These are phyloP conservation scores for Erebia ligea DNA, from an alignment of 2,888 invertebrate genomes.

Conservation along the genomic window DNA sequence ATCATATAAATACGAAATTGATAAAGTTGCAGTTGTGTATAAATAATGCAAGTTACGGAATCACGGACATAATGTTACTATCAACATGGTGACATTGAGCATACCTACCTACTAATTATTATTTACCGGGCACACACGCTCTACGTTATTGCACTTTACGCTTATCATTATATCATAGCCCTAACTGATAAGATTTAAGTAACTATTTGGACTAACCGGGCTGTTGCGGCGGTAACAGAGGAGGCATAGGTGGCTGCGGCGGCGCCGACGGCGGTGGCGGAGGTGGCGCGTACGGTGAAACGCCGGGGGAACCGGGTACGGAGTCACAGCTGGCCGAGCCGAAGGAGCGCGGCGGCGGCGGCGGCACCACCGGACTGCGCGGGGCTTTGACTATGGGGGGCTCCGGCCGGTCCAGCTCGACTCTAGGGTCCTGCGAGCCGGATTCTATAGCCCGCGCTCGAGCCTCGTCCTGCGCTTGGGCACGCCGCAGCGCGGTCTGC, in stretches of 20 bases:
- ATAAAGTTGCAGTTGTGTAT: conserved; percentile 17
- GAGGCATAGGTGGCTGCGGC: conserved; percentile 79
- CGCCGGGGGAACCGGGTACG: conserved; percentile 71
- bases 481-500: conserved; percentile 92
- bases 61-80: conserved; percentile 5
- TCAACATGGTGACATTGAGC: conserved; percentile 21
- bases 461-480: conserved; percentile 93
- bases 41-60: conserved; percentile 13
- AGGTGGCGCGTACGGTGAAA: conserved; percentile 70
- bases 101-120: neutral
- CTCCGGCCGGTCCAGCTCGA: conserved; percentile 77
- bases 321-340: conserved; percentile 74
- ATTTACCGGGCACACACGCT: neutral
- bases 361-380: conserved; percentile 61
- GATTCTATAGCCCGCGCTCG: conserved; percentile 74
- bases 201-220: conserved; percentile 64
- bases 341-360: conserved; percentile 63
- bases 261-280: conserved; percentile 83
- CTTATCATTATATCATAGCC: conserved; percentile 5
- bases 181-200: neutral
- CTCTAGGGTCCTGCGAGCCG: conserved; percentile 67
- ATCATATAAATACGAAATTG: conserved; percentile 14
- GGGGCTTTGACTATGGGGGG: conserved; percentile 75
- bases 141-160: conserved; percentile 7
- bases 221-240: conserved; percentile 73